These are phyloP conservation scores for Leptinotarsa haldemani DNA, from an alignment of 2,888 invertebrate genomes.

Conservation along the genomic window DNA sequence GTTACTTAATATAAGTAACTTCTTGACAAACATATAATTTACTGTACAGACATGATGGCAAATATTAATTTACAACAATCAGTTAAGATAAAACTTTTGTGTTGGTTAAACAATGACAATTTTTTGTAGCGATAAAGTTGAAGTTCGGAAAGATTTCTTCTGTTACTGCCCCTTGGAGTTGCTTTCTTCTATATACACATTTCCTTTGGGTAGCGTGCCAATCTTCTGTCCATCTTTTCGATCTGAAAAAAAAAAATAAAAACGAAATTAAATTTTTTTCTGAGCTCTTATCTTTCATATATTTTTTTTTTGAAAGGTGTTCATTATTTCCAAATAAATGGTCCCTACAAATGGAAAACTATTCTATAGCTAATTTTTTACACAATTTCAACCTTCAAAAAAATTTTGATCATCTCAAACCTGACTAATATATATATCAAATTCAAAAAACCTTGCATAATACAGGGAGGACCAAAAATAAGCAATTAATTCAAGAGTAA, in stretches of 20 bases:
- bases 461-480: too few relatives aligned
- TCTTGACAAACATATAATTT: neutral
- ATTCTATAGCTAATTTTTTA: too few relatives aligned
- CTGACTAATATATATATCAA: too few relatives aligned
- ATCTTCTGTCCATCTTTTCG: conserved; percentile 63
- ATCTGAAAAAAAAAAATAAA: conserved; percentile 63
- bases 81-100: neutral
- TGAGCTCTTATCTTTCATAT: too few relatives aligned
- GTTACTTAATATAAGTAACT: conserved; percentile 32
- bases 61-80: neutral
- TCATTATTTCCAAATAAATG: too few relatives aligned
- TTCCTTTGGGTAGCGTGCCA: conserved; percentile 61
- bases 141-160: neutral
- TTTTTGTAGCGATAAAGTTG: neutral
- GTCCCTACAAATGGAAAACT: too few relatives aligned
- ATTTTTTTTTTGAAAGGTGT: too few relatives aligned
- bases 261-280: neutral
- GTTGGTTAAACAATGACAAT: conserved; percentile 2
- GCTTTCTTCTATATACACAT: conserved; percentile 66
- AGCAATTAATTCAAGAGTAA: too few relatives aligned
- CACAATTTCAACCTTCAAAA: too few relatives aligned
- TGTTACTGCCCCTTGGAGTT: conserved; percentile 53
- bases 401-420: too few relatives aligned
- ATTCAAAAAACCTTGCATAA: too few relatives aligned
- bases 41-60: conserved; percentile 1